These are phyloP conservation scores for Griposia aprilina DNA, from an alignment of 2,888 invertebrate genomes.

Conservation along the genomic window DNA sequence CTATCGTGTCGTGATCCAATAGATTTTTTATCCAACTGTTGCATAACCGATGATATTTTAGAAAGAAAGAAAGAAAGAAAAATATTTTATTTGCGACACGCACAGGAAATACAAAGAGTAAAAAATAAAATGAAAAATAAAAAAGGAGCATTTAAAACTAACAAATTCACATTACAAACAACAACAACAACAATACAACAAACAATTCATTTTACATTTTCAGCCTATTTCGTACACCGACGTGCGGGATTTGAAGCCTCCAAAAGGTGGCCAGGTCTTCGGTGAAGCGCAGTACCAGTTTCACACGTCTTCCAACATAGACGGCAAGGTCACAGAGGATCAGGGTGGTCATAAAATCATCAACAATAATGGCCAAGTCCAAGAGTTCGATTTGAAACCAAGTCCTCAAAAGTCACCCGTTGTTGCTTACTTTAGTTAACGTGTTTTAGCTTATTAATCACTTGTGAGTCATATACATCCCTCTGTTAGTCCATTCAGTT, in stretches of 20 bases:
- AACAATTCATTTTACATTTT: no score
- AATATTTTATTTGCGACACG: no score
- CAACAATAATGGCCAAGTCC: conserved; percentile 47
- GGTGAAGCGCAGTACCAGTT: conserved; percentile 47
- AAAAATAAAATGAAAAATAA: no score
- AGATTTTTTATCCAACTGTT: neutral
- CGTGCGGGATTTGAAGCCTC: conserved; percentile 44
- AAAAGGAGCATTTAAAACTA: no score
- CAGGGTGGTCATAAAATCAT: conserved; percentile 49
- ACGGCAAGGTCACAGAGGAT: conserved; percentile 47
- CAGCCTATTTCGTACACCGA: conserved; percentile 16
- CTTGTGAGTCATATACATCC: neutral
- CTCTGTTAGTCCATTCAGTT: neutral
- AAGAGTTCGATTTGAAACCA: conserved; percentile 50
- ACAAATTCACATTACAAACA: no score
- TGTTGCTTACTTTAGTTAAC: neutral
- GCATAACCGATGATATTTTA: neutral
- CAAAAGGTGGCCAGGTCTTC: conserved; percentile 49
- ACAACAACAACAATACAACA: no score
- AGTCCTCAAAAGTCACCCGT: neutral
- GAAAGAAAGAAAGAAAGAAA: no score
- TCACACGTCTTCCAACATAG: conserved; percentile 37
- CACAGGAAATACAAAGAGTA: no score
- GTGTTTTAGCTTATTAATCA: neutral
- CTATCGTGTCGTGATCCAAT: neutral